Base-by-base conservation (phyloP, 2,797 vertebrate species). In the Odontamblyopus lacepedii region DNA sequence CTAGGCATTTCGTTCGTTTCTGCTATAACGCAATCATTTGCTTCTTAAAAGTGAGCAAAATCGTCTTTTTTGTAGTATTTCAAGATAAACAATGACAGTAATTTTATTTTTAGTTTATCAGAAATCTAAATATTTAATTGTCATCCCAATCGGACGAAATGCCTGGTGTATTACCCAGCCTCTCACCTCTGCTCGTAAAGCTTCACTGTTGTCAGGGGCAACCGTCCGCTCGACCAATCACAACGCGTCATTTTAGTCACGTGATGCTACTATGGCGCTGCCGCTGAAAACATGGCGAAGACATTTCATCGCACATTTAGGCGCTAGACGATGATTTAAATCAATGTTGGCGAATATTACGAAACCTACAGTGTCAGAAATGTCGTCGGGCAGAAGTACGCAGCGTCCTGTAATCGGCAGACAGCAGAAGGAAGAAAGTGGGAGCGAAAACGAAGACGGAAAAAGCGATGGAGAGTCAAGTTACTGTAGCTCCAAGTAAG, bases 401-500 rank as follows among this genome's bases (percentile, higher is more conserved):
- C 84, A 75, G 8, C 70, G 53, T 23, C 4, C 6, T 11, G 0
- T 41, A 32, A 8, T 2, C 11, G 16, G 27, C 32, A 23, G 63
- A 2, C 32, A 73, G 16, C 70, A 29, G n/a, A 70, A 69, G 6
- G 83, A 70, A 5, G 83, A 67, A 61, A 70, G 68, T 0, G 67
- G 9, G 0, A 30, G 12, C 50, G 76, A 72, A 0, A 41, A 48
- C 0, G 74, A 38, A 26, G 55, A 57, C 23, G 55, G 55, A 67
- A 63, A 63, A 12, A 32, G 30, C 74, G 76, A 26, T 9, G 81
- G 75, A 16, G 87, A 89, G 27, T 88, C 91, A 73, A 90, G 85
- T 87, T 87, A 72, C 86, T 87, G 76, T 84, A 66, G 80, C 86
- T 89, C 90, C 0, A 89, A 94, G 94, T 95, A 92, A 95, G 93